Evolutionary conservation across 2,888 invertebrate species (phyloP).

Genomic region (Micropterix aruncella): DNA sequence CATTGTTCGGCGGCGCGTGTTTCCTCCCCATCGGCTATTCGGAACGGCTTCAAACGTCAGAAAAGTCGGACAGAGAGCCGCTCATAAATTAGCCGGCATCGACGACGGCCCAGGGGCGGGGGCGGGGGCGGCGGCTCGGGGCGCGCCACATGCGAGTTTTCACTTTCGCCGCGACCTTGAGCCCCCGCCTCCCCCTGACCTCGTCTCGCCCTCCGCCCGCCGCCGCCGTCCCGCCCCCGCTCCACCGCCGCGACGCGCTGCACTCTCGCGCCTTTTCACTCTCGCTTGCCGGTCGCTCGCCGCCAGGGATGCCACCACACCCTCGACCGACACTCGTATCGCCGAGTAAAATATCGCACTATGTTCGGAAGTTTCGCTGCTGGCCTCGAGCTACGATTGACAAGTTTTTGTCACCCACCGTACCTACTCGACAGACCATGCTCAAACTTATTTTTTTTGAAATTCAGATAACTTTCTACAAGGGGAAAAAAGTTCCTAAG

Average conservation of each 20-base stretch:
- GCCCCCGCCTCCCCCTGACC: conserved; percentile 7
- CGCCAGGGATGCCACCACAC: too few relatives aligned
- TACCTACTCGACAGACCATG: too few relatives aligned
- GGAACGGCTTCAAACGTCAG: neutral
- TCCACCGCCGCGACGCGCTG: conserved; percentile 3
- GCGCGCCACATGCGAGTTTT: conserved; percentile 2
- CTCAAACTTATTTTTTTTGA: too few relatives aligned
- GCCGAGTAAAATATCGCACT: too few relatives aligned
- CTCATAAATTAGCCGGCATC: neutral
- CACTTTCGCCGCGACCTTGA: conserved; percentile 4
- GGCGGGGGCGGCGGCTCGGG: conserved; percentile 1
- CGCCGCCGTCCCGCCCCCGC: conserved; percentile 1
- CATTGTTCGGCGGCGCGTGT: too few relatives aligned
- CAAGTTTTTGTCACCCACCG: too few relatives aligned
- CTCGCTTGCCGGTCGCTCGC: neutral
- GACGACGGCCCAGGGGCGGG: neutral
- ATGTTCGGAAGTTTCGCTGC: too few relatives aligned
- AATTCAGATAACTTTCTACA: too few relatives aligned
- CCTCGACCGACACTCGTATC: too few relatives aligned
- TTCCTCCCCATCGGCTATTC: too few relatives aligned
- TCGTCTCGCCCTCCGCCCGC: conserved; percentile 1
- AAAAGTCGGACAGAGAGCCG: neutral
- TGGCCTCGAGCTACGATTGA: too few relatives aligned
- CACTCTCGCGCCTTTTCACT: neutral
- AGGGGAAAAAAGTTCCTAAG: too few relatives aligned